Percentiles rank a stretch among this genome's conserved stretches.
Conservation (phyloP, 2,888 invertebrate genomes). For the Scelioninae gen. 1 region DNA sequence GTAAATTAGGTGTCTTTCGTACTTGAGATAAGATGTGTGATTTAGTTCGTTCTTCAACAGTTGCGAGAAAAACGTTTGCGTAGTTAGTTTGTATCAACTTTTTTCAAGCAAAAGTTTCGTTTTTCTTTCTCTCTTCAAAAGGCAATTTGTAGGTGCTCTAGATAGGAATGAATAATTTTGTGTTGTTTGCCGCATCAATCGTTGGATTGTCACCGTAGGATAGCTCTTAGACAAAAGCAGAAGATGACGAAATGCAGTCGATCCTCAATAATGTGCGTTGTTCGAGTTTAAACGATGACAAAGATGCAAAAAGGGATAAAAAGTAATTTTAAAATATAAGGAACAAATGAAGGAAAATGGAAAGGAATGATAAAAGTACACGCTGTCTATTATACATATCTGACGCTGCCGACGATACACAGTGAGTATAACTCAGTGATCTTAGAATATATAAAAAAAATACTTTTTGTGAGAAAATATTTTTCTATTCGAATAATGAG, state of each 20-base stretch:
- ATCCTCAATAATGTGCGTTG: slow-evolving; percentile 53
- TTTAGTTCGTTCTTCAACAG: slow-evolving; percentile 43
- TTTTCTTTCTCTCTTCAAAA: slow-evolving; percentile 42
- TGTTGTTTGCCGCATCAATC: slow-evolving; percentile 37
- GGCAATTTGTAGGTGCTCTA: slow-evolving; percentile 74
- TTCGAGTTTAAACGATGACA: slow-evolving; percentile 21
- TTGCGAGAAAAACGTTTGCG: slow-evolving; percentile 42
- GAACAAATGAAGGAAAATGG: slow-evolving; percentile 40
- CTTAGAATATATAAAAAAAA: too few species aligned
- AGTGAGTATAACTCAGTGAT: too few species aligned
- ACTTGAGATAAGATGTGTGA: slow-evolving; percentile 50
- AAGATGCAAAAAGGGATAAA: slow-evolving; percentile 53
- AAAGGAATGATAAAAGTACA: slow-evolving; percentile 66
- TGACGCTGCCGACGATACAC: too few species aligned
- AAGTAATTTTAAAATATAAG: slow-evolving; percentile 43
- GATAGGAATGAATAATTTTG: slow-evolving; percentile 71
- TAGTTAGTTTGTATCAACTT: slow-evolving; percentile 39
- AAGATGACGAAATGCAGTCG: slow-evolving; percentile 8
- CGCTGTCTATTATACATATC: too few species aligned
- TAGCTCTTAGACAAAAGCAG: slow-evolving; percentile 18
- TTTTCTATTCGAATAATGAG: too few species aligned
- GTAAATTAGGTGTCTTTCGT: slow-evolving; percentile 63
- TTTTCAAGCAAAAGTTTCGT: slow-evolving; percentile 52
- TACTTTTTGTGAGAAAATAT: too few species aligned
- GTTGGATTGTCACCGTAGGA: slow-evolving; percentile 38